Conservation (phyloP, 2,888 invertebrate genomes). For the Acanthosepion pharaonis region DNA sequence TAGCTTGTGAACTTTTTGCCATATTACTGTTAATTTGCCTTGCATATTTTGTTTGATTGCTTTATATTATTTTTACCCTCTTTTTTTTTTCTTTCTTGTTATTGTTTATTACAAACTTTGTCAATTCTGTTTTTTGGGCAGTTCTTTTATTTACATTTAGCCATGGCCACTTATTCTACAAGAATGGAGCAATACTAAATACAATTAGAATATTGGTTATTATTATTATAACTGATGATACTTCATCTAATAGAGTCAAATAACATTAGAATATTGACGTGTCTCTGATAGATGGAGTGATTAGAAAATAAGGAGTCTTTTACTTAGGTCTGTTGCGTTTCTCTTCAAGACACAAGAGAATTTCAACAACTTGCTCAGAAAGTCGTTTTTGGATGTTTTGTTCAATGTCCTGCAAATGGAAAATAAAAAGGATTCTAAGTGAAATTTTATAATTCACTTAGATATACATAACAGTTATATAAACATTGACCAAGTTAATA, state of each 20-base stretch:
- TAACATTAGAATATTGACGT: not conserved
- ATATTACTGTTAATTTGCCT: no score
- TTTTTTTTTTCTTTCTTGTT: no score
- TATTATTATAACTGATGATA: not conserved
- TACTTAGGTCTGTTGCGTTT: conserved; percentile 48
- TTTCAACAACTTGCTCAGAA: conserved; percentile 66
- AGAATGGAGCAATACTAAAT: no score
- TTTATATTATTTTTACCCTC: no score
- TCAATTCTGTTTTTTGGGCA: no score
- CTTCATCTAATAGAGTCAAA: not conserved
- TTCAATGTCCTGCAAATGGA: conserved; percentile 63
- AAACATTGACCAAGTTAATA: not conserved
- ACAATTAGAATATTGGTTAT: not conserved
- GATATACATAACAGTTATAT: not conserved
- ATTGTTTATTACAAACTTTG: no score
- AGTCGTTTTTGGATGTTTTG: conserved; percentile 60
- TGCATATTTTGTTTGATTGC: no score
- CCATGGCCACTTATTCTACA: no score
- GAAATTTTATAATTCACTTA: not conserved
- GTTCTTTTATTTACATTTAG: no score
- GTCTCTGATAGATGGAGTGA: not conserved
- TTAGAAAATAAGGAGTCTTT: not conserved
- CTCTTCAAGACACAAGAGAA: conserved; percentile 65
- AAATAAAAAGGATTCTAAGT: conserved; percentile 40
- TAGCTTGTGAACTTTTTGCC: no score